A percentile compares a stretch with the other conserved stretches of the same genome.
These are phyloP conservation scores for Chymomyza costata DNA, from an alignment of 1,140 invertebrate species.

Conservation along the genomic window DNA sequence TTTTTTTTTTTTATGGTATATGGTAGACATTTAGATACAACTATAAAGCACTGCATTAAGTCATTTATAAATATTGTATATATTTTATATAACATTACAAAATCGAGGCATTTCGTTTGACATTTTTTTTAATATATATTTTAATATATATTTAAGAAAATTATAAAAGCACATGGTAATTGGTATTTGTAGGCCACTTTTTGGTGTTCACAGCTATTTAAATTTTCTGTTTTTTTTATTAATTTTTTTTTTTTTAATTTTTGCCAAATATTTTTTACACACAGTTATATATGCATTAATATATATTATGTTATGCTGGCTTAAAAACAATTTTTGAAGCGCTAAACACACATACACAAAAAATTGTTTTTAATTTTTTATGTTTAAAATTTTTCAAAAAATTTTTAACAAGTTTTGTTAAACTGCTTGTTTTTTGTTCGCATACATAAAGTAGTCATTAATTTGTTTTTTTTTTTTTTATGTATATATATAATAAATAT, in stretches of 20 bases:
- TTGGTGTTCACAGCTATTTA: conserved; percentile 68
- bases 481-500: conserved; percentile 38
- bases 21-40: conserved; percentile 28
- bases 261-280: conserved; percentile 15
- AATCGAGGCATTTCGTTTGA: conserved; percentile 56
- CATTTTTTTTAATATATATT: conserved; percentile 8
- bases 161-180: conserved; percentile 32
- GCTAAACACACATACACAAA: conserved; percentile 63
- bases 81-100: conserved; percentile 55
- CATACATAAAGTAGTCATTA: conserved; percentile 6
- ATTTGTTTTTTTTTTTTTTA: conserved; percentile 1
- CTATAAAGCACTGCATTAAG: conserved; percentile 39
- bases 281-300: conserved; percentile 30
- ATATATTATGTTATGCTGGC: no score
- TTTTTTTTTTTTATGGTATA: no score
- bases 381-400: conserved; percentile 1
- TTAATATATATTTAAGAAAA: conserved; percentile 6
- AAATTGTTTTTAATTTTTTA: conserved; percentile 19
- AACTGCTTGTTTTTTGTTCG: no score
- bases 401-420: no score
- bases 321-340: conserved; percentile 42
- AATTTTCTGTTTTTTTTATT: no score
- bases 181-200: conserved; percentile 59
- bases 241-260: conserved; percentile 2
- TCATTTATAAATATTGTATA: conserved; percentile 40